Percentiles rank a stretch among this genome's conserved stretches.
These are phyloP conservation scores for Ciconia maguari DNA, from an alignment of 2,113 vertebrate species.

Conservation along the genomic window DNA sequence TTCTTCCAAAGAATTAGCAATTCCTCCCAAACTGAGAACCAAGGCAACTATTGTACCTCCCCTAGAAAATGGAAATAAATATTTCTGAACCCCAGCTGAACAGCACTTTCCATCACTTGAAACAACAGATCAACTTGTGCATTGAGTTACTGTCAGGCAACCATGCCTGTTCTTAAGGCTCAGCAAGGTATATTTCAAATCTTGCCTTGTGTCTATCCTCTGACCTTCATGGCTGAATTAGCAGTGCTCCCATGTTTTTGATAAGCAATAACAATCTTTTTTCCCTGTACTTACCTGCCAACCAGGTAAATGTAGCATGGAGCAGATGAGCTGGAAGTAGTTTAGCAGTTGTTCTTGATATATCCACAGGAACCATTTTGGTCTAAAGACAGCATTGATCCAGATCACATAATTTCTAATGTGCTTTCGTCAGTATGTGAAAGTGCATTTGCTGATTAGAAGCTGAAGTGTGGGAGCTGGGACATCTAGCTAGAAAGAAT, in stretches of 20 bases:
- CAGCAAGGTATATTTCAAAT: neutral
- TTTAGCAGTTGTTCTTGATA: neutral
- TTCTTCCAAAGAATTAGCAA: constrained; percentile 16
- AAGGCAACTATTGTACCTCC: neutral
- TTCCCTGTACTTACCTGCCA: neutral
- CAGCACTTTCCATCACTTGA: neutral
- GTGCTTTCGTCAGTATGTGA: neutral
- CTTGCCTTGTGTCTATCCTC: neutral
- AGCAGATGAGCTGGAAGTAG: neutral
- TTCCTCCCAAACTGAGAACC: constrained; percentile 9
- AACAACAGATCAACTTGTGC: neutral
- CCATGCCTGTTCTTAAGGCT: neutral
- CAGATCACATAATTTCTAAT: neutral
- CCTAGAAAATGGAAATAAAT: constrained; percentile 13
- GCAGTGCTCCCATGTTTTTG: neutral
- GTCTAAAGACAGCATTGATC: neutral
- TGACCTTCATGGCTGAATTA: neutral
- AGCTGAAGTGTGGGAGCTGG: neutral
- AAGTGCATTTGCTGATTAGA: neutral
- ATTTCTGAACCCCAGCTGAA: neutral
- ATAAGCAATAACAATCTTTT: neutral
- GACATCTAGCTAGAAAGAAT: neutral
- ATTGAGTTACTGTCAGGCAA: neutral
- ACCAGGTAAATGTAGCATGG: neutral
- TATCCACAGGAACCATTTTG: neutral